Conservation (phyloP, 2,113 vertebrate genomes). For the Trichomycterus rosablanca region DNA sequence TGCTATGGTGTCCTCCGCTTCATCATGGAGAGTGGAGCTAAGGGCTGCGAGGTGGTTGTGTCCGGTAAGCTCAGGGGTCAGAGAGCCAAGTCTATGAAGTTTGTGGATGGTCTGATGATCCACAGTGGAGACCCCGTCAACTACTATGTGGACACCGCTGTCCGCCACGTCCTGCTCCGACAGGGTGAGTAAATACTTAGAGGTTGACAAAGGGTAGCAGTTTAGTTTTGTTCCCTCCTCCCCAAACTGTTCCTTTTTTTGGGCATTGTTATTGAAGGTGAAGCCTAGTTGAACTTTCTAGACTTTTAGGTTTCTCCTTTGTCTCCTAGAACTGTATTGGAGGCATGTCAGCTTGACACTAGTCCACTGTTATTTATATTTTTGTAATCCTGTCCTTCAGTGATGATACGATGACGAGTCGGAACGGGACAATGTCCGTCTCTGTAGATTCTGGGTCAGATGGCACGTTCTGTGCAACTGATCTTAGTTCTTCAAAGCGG, state of each 20-base stretch:
- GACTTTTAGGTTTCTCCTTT: too few species aligned
- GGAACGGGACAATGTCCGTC: conserved; percentile 56
- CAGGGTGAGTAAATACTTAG: conserved; percentile 76
- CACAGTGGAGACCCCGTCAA: conserved; percentile 98
- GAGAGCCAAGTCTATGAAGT: conserved; percentile 99
- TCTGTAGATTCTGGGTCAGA: conserved; percentile 41
- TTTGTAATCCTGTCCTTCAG: too few species aligned
- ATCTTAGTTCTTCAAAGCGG: conserved; percentile 44
- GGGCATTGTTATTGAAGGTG: too few species aligned
- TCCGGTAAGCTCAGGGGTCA: conserved; percentile 94
- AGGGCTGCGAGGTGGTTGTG: conserved; percentile 94
- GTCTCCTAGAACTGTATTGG: too few species aligned
- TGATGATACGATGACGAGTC: conserved; percentile 86
- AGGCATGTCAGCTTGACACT: too few species aligned
- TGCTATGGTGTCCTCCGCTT: conserved; percentile 96
- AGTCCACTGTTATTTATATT: too few species aligned
- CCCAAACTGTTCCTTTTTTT: too few species aligned
- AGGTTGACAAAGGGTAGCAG: neutral
- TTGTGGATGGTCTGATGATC: conserved; percentile 98
- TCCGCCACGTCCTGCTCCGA: conserved; percentile 92
- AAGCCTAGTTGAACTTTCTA: too few species aligned
- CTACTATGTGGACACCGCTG: conserved; percentile 96
- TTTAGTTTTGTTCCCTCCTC: too few species aligned
- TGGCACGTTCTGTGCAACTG: conserved; percentile 71
- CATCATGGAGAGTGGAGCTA: conserved; percentile 98